Base-by-base conservation (phyloP, 2,888 invertebrate species). In the Epinotia bilunana region DNA sequence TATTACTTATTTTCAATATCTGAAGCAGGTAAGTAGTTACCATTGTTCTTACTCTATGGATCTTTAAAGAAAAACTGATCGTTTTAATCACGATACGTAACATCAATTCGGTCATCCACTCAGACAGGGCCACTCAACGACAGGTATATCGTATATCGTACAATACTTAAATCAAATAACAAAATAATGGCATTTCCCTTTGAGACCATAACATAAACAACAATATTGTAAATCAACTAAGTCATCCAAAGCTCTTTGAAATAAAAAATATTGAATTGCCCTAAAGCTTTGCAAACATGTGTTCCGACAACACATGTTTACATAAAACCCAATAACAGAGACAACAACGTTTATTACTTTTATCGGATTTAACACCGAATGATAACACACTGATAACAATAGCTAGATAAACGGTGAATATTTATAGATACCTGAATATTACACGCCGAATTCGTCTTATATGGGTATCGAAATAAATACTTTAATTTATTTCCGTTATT, bases 271-370 rank as follows among this genome's bases (percentile, higher is more conserved):
- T 72, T 46, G 58, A 28, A 65, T 33, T 20, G 16, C 13, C 65
- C 60, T 20, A 28, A 71, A 72, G 72, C 33, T 53, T 33, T 53
- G 46, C 18, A 58, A 53, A 60, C 65, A 49, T 46, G 46, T 18
- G 23, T 16, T 55, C 68, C 16, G 20, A 39, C 33, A 4, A 39
- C n/a, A 11, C 68, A 73, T 73, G 28, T 62, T 68, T 68, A 23
- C 62, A 43, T 39, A 60, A 58, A 73, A 73, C 28, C 55, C 62
- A 69, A 43, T 63, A 73, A 62, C 68, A 68, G 9, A 16, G 43
- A 60, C 58, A 60, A 20, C 1, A 39, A 28, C 46, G 62, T 46
- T 57, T 57, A 62, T 67, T 57, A 68, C n/a, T 68, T 68, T 62
- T 68, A 68, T 73, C 67, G 43, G 28, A 28, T 11, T n/a, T 2